Percentiles rank a stretch among this genome's conserved stretches.
Conservation (phyloP, 2,113 vertebrate species). For the Recurvirostra avosetta region DNA sequence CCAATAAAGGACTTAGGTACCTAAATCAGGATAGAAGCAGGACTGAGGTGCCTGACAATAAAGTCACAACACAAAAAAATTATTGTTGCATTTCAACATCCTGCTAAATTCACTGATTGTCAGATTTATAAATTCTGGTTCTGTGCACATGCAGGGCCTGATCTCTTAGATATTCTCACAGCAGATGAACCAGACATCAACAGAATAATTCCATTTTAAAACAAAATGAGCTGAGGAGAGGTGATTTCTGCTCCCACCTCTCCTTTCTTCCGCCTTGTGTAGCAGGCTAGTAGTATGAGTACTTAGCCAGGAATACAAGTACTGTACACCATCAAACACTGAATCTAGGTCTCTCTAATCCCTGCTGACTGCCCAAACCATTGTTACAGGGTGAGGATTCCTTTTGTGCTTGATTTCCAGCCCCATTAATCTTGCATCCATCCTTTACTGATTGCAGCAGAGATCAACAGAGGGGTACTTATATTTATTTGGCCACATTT, state of each 20-base stretch:
- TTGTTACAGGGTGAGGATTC: conserved; percentile 15
- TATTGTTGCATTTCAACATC: not conserved
- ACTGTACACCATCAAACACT: not conserved
- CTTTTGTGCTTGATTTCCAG: conserved; percentile 37
- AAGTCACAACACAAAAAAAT: not conserved
- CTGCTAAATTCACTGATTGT: not conserved
- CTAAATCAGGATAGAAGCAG: not conserved
- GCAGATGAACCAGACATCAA: not conserved
- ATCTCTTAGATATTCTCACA: not conserved
- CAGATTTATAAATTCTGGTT: not conserved
- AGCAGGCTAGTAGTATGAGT: not conserved
- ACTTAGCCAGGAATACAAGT: not conserved
- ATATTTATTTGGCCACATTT: not conserved
- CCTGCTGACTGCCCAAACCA: not conserved
- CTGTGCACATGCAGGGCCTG: not conserved
- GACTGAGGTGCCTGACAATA: not conserved
- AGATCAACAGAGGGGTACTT: not conserved
- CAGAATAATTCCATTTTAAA: not conserved
- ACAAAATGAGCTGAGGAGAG: not conserved
- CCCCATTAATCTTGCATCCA: conserved; percentile 12
- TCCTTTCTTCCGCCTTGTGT: not conserved
- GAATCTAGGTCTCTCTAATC: not conserved
- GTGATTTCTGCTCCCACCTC: not conserved
- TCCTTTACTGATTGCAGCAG: conserved; percentile 9
- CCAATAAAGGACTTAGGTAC: not conserved